These are phyloP conservation scores for Laspeyria flexula DNA, from an alignment of 2,888 invertebrate genomes.

Conservation along the genomic window DNA sequence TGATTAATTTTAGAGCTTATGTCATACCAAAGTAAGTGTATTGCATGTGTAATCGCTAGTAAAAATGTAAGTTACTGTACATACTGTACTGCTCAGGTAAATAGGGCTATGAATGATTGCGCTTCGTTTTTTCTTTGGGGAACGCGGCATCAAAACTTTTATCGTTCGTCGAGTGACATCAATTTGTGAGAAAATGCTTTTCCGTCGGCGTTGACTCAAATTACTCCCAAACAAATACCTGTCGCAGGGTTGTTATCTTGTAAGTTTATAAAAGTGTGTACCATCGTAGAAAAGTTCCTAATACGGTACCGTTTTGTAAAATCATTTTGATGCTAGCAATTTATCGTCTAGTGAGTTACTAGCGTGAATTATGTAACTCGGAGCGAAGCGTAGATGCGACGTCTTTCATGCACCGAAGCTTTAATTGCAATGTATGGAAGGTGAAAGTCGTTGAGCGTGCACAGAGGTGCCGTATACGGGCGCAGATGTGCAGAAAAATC, in stretches of 20 bases:
- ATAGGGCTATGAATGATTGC: conserved; percentile 29
- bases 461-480: conserved; percentile 38
- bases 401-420: conserved; percentile 41
- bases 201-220: conserved; percentile 61
- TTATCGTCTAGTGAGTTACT: conserved; percentile 13
- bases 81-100: conserved; percentile 15
- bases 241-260: conserved; percentile 68
- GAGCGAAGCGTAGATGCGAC: conserved; percentile 28
- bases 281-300: conserved; percentile 50
- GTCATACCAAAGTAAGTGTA: too few species aligned
- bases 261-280: conserved; percentile 65
- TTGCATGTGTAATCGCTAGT: too few species aligned
- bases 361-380: conserved; percentile 6
- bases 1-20: too few species aligned
- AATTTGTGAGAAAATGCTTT: conserved; percentile 73
- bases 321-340: conserved; percentile 34
- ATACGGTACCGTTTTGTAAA: conserved; percentile 34
- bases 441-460: conserved; percentile 36
- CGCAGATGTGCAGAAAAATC: conserved; percentile 82
- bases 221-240: conserved; percentile 76
- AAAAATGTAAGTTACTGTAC: too few species aligned
- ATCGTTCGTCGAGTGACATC: conserved; percentile 68
- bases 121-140: conserved; percentile 39
- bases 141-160: conserved; percentile 71
- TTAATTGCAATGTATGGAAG: conserved; percentile 50